Percentiles rank a stretch among this genome's conserved stretches.
Evolutionary conservation across 2,113 vertebrate genomes (phyloP).

Genomic region (Oryzias woworae): DNA sequence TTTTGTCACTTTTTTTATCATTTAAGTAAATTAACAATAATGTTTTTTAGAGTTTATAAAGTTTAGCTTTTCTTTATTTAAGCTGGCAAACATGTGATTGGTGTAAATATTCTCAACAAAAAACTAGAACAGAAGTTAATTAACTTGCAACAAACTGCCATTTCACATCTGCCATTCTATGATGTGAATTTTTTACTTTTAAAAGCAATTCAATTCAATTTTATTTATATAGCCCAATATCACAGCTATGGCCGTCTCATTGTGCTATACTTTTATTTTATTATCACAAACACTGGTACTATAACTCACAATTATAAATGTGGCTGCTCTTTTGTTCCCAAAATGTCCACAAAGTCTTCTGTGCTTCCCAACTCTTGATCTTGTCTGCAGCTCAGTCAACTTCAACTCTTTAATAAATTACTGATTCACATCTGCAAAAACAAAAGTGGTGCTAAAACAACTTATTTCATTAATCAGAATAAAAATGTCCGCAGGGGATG

Average conservation of each 20-base stretch:
- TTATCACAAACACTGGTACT: not conserved
- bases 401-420: conserved; percentile 18
- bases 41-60: too few relatives aligned
- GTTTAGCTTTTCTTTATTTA: not conserved
- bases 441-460: conserved; percentile 31
- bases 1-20: too few relatives aligned
- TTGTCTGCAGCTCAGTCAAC: conserved; percentile 1
- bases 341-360: not conserved
- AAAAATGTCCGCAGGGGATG: conserved; percentile 1
- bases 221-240: not conserved
- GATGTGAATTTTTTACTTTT: not conserved
- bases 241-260: too few relatives aligned
- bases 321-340: not conserved
- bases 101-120: too few relatives aligned
- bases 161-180: too few relatives aligned
- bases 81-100: not conserved
- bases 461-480: conserved; percentile 3
- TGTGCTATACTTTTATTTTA: not conserved
- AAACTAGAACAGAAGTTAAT: too few relatives aligned
- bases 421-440: conserved; percentile 11
- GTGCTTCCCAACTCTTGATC: not conserved
- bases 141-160: too few relatives aligned
- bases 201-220: not conserved
- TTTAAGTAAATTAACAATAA: too few relatives aligned
- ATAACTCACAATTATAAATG: too few relatives aligned